phyloP scores from a whole-genome alignment of 2,888 invertebrate species.

The Phania funesta region DNA sequence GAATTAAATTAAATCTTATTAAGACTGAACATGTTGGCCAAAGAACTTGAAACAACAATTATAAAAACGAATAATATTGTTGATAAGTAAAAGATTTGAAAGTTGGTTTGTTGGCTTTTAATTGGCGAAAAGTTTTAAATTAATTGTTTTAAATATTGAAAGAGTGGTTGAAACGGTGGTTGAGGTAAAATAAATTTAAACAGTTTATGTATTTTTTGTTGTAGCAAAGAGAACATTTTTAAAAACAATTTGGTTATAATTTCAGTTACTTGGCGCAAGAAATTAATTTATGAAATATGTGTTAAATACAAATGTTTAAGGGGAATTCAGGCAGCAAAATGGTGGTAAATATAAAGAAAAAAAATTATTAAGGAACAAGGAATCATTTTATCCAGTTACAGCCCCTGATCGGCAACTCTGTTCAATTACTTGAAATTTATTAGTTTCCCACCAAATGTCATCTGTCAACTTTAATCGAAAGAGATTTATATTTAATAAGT shows the following conservation, averaged over 20 bases:
- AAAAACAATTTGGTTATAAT: too few species aligned
- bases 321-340: too few species aligned
- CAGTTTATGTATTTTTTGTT: neutral
- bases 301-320: too few species aligned
- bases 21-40: neutral
- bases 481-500: neutral
- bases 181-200: neutral
- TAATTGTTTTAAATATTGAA: conserved; percentile 39
- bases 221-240: neutral
- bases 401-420: too few species aligned
- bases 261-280: too few species aligned
- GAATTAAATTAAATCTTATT: conserved; percentile 29
- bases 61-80: neutral
- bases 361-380: too few species aligned
- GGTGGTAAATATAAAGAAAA: too few species aligned
- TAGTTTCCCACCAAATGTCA: too few species aligned
- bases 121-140: neutral
- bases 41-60: neutral
- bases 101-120: neutral
- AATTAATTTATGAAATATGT: too few species aligned
- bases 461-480: neutral
- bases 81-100: neutral
- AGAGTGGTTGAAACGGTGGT: conserved; percentile 16
- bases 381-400: too few species aligned
- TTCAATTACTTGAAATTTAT: neutral